Conservation (phyloP, 2,797 vertebrate genomes). For the Halcyon leucocephala region DNA sequence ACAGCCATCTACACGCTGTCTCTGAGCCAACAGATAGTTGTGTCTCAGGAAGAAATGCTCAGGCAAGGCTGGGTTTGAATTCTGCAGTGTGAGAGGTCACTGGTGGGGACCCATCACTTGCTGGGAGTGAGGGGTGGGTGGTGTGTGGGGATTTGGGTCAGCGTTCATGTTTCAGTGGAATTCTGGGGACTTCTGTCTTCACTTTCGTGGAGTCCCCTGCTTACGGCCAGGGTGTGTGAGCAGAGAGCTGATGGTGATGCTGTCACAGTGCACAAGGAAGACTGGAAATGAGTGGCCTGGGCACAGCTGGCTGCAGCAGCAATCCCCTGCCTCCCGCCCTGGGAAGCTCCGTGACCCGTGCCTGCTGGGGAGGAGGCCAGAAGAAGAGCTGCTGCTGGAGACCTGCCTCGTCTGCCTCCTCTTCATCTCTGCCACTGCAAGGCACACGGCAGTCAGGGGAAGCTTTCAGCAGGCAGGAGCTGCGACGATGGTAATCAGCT, state of each 20-base stretch:
- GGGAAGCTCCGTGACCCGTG: neutral
- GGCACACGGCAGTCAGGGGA: fast-evolving
- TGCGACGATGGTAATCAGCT: fast-evolving
- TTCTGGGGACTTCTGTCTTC: neutral
- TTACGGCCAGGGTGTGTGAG: fast-evolving
- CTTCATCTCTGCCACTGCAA: fast-evolving
- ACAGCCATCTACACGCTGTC: fast-evolving
- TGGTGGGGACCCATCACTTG: neutral
- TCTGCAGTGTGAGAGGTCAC: neutral
- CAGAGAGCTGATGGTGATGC: neutral
- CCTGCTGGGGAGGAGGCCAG: neutral
- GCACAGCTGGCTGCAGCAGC: neutral
- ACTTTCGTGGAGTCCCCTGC: fast-evolving
- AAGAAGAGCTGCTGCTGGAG: neutral
- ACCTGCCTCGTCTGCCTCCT: neutral
- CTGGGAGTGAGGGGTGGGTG: neutral
- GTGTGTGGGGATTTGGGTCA: neutral
- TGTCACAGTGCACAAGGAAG: fast-evolving
- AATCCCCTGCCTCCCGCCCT: neutral
- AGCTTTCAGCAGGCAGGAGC: neutral
- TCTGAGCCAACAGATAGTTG: fast-evolving
- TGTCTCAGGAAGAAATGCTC: neutral
- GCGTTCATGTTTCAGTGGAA: too few species aligned
- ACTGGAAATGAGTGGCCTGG: fast-evolving
- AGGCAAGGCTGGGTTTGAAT: fast-evolving